Conservation (phyloP, 2,113 vertebrate species). For the Aramus guarauna region DNA sequence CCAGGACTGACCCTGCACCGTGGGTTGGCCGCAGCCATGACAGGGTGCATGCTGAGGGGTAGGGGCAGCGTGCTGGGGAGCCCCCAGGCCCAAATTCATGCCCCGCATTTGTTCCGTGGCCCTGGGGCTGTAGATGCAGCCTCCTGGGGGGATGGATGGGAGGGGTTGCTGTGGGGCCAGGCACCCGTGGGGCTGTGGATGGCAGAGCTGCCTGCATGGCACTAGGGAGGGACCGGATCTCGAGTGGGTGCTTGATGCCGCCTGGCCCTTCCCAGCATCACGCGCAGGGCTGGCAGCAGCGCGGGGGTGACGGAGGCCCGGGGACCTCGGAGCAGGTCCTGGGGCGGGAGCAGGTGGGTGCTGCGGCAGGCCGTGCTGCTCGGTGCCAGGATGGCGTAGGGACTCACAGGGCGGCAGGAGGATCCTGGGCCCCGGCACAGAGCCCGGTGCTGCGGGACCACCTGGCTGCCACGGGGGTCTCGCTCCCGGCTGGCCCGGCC, state of each 20-base stretch:
- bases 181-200: accelerated
- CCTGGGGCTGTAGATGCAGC: accelerated
- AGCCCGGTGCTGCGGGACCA: not conserved
- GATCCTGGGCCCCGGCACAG: too few relatives aligned
- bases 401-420: not conserved
- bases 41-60: too few relatives aligned
- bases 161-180: not conserved
- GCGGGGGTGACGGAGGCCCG: not conserved
- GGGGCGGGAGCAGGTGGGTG: too few relatives aligned
- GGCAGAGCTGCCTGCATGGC: not conserved
- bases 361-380: not conserved
- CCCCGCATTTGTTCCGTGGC: accelerated
- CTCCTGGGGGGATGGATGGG: accelerated
- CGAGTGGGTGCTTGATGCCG: accelerated
- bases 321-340: not conserved
- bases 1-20: accelerated
- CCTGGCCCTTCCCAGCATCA: not conserved
- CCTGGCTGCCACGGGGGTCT: too few relatives aligned
- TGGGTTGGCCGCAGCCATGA: not conserved
- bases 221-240: accelerated
- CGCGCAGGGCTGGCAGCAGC: accelerated
- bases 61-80: accelerated
- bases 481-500: not conserved
- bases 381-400: not conserved
- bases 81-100: accelerated